Base-by-base conservation (phyloP, 2,113 vertebrate species). In the Narcine bancroftii region DNA sequence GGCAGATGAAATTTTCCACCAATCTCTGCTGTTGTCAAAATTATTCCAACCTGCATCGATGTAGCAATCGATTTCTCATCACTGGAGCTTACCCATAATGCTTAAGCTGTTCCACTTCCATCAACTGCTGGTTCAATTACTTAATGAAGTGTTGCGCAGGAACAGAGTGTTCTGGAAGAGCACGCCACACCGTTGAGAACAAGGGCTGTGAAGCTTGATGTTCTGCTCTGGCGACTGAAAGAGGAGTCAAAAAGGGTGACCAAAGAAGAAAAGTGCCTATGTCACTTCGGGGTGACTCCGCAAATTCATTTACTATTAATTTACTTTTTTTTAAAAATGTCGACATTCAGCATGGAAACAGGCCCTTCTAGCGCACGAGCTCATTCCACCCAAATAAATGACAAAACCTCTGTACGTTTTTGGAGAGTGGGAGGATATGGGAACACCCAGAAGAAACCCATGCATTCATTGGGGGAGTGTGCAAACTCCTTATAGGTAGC, bases 131-230 rank as follows among this genome's bases (percentile, higher is more conserved):
- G 53, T 53, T 63, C 5, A 3, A 56, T 63, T 63, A 33, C 77
- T 87, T 87, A 87, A 87, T 87, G n/a, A 87, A 87, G 81, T 87
- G 81, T 19, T 1, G 39, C 4, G 33, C 53, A 24, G 60, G 53
- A 60, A 87, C 81, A 87, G 60, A 19, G n/a, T 87, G 81, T 87
- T 60, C 81, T 87, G 81, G 53, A 60, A 60, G 26, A 7, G 76
- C 76, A 79, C 24, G n/a, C 24, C 21, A 45, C 10, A 10, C 39
- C 21, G 39, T 45, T 26, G 42, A 79, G 21, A 24, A 24, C 24
- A 24, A 47, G 2, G 42, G 47, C 42, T 79, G 24, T 10, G 4
- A 24, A 79, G 53, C 81, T n/a, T n/a, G 60, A 33, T 36, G 15
- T n/a, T 33, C 26, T 24, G 66, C 56, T 36, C 56, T 63, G 56